phyloP scores from a whole-genome alignment of 2,888 invertebrate genomes.

The Tenodera sinensis region DNA sequence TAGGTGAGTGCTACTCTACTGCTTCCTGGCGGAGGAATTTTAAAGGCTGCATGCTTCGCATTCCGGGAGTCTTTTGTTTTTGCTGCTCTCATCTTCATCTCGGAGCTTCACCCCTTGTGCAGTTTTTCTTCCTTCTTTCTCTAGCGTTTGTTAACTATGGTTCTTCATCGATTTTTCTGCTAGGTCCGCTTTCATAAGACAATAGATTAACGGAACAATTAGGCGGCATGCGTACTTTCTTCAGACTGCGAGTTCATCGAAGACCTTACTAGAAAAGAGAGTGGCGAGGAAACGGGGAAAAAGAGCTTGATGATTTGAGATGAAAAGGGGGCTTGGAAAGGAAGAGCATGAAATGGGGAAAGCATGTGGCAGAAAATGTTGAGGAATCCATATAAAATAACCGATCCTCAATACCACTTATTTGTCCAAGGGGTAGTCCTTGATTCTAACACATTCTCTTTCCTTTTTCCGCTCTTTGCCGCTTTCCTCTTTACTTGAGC shows the following conservation, averaged over 20 bases:
- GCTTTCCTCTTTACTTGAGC: too few relatives aligned
- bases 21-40: conserved; percentile 3
- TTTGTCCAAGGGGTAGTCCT: too few relatives aligned
- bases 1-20: conserved; percentile 1
- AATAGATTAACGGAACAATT: neutral
- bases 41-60: conserved; percentile 5
- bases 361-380: too few relatives aligned
- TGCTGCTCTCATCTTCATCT: neutral
- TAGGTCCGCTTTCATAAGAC: neutral
- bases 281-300: neutral
- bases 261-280: neutral
- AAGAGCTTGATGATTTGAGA: neutral
- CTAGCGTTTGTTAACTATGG: neutral
- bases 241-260: neutral
- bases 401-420: too few relatives aligned
- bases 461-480: too few relatives aligned
- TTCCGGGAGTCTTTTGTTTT: neutral
- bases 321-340: too few relatives aligned
- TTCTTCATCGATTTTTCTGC: neutral
- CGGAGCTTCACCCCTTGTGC: neutral
- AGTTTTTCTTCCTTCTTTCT: neutral
- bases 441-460: too few relatives aligned
- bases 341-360: too few relatives aligned
- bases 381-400: too few relatives aligned
- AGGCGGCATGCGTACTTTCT: neutral